These are phyloP conservation scores for Pygocentrus nattereri DNA, from an alignment of 2,797 vertebrate genomes.

Conservation along the genomic window DNA sequence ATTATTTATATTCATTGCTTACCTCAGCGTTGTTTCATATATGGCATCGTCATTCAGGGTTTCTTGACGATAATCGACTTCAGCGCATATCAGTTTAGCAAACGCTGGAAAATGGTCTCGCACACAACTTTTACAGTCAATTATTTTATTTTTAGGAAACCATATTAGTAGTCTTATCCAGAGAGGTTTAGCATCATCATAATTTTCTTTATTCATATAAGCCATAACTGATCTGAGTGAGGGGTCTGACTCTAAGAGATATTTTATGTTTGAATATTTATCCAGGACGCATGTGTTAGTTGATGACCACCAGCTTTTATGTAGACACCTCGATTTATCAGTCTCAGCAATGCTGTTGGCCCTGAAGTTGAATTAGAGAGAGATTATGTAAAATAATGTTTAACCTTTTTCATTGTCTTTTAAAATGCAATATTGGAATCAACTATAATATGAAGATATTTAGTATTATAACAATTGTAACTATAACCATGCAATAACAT, in stretches of 20 bases:
- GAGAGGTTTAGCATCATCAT: background rate
- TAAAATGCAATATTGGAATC: background rate
- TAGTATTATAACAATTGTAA: background rate
- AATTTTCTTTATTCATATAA: background rate
- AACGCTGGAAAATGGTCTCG: conserved; percentile 16
- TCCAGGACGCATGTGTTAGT: conserved; percentile 30
- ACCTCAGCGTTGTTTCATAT: conserved; percentile 6
- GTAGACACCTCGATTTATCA: background rate
- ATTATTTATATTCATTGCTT: background rate
- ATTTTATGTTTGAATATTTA: background rate
- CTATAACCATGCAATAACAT: background rate
- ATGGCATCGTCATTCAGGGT: background rate
- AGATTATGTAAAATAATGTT: background rate
- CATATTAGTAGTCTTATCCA: background rate
- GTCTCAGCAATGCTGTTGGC: background rate
- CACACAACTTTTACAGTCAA: background rate
- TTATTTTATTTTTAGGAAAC: background rate
- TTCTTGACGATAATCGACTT: background rate
- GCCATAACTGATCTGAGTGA: background rate
- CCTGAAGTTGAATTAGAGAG: background rate
- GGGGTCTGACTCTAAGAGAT: background rate
- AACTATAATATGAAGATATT: background rate
- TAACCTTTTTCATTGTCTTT: background rate
- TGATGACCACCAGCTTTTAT: background rate
- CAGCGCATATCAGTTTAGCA: background rate